Evolutionary conservation across 2,113 vertebrate genomes (phyloP), one percentile per base, ranked within the genome.

Genomic region (Planiliza haematocheilus): DNA sequence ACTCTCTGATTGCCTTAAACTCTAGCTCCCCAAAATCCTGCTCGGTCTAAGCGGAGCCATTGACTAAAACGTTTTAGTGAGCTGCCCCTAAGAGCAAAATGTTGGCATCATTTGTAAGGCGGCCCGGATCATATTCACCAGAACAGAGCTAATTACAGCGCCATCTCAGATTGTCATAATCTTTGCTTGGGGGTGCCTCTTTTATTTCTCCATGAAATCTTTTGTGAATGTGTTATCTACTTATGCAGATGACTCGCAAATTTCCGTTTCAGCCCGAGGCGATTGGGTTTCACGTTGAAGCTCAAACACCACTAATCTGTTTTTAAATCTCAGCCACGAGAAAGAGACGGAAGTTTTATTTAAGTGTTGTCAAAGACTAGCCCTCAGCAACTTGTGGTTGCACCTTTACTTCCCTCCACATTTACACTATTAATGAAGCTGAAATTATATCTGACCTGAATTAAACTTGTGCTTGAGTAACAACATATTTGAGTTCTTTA

Each of bases 141-240:
- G 43, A 62, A n/a, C 43, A 34, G n/a, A 18, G n/a, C n/a, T n/a
- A 56, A 82, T 69, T 72, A 51, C 20, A 62, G 66, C 16, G 4
- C 36, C 38, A 41, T 55, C 34, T 59, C 11, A 58, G 18, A 52
- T 14, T 12, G n/a, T 66, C 41, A n/a, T 14, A 20, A 10, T 52
- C 46, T 52, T 14, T 46, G 48, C 58, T 41, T 52, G 12, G 0
- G 14, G 18, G 42, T n/a, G 10, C 21, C 7, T 43, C 8, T 10
- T 62, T 34, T 63, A n/a, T 56, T 16, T 37, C 51, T 38, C 16
- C 9, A 16, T 49, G 7, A n/a, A 3, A 24, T n/a, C 4, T 1
- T 50, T 42, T 24, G 8, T 38, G 17, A n/a, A 51, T 46, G 34
- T 38, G 10, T 10, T 51, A 41, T 49, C 18, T 16, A 3, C 24